These are phyloP conservation scores for Apostichopus leukothele DNA, from an alignment of 53 echinoderm and acorn worm genomes.

Conservation along the genomic window DNA sequence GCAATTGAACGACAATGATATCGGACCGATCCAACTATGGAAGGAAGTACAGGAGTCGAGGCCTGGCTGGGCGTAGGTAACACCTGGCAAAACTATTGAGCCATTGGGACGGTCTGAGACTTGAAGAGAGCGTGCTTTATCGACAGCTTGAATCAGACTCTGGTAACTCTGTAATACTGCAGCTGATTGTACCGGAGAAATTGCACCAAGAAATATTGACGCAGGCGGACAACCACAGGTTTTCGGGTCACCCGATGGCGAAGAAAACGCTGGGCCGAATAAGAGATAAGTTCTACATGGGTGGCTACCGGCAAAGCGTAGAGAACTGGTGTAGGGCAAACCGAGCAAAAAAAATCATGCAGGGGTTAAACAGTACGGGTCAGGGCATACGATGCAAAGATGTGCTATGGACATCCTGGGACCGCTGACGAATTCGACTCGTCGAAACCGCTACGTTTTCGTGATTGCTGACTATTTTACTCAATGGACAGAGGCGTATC, in stretches of 20 bases:
- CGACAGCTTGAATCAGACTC: neutral
- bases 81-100: too few relatives aligned
- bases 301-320: constrained; percentile 16
- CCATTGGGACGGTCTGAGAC: too few relatives aligned
- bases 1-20: too few relatives aligned
- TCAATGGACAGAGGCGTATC: constrained; percentile 39
- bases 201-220: too few relatives aligned
- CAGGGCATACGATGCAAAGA: constrained; percentile 18
- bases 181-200: too few relatives aligned
- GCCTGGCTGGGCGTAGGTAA: too few relatives aligned
- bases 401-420: constrained; percentile 14
- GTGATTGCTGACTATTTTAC: neutral
- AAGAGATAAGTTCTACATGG: constrained; percentile 47
- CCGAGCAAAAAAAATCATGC: neutral
- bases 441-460: constrained; percentile 1
- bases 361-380: neutral
- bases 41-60: too few relatives aligned
- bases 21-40: too few relatives aligned
- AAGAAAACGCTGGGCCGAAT: constrained; percentile 47
- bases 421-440: neutral
- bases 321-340: neutral
- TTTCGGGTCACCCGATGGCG: too few relatives aligned
- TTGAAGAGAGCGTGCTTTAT: too few relatives aligned
- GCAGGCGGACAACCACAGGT: too few relatives aligned
- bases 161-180: too few relatives aligned